These are phyloP conservation scores for Wasmannia auropunctata DNA, from an alignment of 1,140 invertebrate species.

Conservation along the genomic window DNA sequence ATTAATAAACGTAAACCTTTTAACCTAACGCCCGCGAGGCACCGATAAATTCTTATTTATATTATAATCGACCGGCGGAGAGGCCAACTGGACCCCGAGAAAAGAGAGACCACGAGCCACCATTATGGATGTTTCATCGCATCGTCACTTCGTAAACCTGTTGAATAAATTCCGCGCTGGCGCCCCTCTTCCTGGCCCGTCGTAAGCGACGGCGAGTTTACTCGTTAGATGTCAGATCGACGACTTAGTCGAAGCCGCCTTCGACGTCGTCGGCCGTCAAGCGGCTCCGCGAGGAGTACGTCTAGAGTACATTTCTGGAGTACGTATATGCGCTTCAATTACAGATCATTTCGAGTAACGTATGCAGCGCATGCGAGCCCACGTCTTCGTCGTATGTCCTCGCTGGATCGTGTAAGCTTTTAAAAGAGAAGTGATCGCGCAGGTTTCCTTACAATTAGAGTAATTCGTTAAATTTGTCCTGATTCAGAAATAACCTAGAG, in stretches of 20 bases:
- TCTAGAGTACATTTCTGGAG: neutral
- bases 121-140: slow-evolving; percentile 81
- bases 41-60: slow-evolving; percentile 83
- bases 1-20: slow-evolving; percentile 84
- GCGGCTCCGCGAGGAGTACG: neutral
- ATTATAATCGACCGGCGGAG: slow-evolving; percentile 78
- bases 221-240: slow-evolving; percentile 68
- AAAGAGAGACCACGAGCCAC: slow-evolving; percentile 70
- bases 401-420: neutral
- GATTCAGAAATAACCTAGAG: neutral
- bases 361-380: neutral
- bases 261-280: neutral
- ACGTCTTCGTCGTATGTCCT: neutral
- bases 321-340: slow-evolving; percentile 21
- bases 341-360: neutral
- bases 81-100: slow-evolving; percentile 32
- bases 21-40: slow-evolving; percentile 77
- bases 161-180: slow-evolving; percentile 79
- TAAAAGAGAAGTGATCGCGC: neutral
- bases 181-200: slow-evolving; percentile 63
- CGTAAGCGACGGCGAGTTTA: slow-evolving; percentile 63
- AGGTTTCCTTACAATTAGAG: neutral
- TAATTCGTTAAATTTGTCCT: neutral
- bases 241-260: slow-evolving; percentile 30
- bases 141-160: slow-evolving; percentile 84